These are phyloP conservation scores for Pogoniulus pusillus DNA, from an alignment of 2,797 vertebrate genomes.

Conservation along the genomic window DNA sequence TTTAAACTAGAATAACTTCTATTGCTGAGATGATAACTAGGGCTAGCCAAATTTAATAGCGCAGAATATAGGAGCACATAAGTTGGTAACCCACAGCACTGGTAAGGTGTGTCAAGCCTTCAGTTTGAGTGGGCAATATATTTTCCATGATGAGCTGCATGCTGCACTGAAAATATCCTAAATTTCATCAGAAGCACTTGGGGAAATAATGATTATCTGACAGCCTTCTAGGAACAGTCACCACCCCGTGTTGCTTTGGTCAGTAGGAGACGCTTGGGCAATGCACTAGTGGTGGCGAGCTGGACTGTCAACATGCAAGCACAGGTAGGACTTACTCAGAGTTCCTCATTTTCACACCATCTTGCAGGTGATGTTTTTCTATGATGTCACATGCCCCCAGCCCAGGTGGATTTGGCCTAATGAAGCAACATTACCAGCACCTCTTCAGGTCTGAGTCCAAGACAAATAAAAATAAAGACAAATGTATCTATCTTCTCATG, in stretches of 20 bases:
- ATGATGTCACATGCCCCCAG: background rate
- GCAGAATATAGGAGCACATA: background rate
- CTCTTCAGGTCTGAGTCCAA: background rate
- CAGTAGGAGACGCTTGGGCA: background rate
- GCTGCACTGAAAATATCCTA: background rate
- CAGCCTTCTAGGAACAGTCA: background rate
- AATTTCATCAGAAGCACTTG: background rate
- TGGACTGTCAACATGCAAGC: background rate
- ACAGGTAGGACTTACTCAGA: background rate
- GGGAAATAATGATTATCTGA: background rate
- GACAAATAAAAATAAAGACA: background rate
- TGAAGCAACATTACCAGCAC: background rate
- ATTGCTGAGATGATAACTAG: background rate
- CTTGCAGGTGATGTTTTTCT: background rate
- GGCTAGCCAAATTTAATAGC: background rate
- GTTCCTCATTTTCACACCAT: background rate
- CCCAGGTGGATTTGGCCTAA: background rate
- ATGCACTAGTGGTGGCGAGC: background rate
- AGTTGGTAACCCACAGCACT: background rate
- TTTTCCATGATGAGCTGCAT: background rate
- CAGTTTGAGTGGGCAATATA: background rate
- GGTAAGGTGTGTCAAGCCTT: background rate
- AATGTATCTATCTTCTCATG: background rate
- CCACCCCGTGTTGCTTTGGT: background rate
- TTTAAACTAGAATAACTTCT: slow-evolving; percentile 5